A percentile compares a stretch with the other conserved stretches of the same genome.
Conservation (phyloP, 2,888 invertebrate species). For the Eupeodes luniger region DNA sequence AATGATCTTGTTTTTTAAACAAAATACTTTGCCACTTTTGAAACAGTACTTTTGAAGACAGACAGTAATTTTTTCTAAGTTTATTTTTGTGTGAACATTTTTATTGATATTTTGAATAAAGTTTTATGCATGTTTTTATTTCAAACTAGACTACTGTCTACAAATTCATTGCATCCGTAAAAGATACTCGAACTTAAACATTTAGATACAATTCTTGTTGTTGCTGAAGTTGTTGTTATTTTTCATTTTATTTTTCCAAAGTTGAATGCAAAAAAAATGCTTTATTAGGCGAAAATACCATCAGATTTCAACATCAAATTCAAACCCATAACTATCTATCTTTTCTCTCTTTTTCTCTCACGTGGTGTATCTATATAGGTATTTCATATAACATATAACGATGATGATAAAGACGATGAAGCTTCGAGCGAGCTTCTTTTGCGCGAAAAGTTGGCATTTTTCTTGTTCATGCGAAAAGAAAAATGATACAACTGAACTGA, state of each 20-base stretch:
- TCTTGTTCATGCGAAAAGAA: constrained; percentile 32
- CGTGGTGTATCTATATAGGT: no score
- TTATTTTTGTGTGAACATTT: no score
- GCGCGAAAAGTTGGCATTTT: constrained; percentile 17
- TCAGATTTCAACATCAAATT: constrained; percentile 58
- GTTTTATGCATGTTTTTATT: background rate
- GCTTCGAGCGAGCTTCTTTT: constrained; percentile 32
- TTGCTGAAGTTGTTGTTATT: background rate
- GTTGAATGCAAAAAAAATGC: constrained; percentile 60
- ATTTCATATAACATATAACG: background rate
- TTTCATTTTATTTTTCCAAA: constrained; percentile 1
- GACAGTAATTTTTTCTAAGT: no score
- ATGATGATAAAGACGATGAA: background rate
- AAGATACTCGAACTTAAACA: constrained; percentile 27
- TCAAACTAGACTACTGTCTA: background rate
- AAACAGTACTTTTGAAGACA: no score
- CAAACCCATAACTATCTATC: constrained; percentile 49
- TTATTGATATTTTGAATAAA: no score
- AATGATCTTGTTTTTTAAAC: no score
- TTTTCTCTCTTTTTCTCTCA: background rate
- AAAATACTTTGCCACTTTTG: no score
- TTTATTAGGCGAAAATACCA: constrained; percentile 69
- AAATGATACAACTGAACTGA: constrained; percentile 25
- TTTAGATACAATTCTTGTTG: constrained; percentile 22
- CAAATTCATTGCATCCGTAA: constrained; percentile 9